Conservation (phyloP, 2,797 vertebrate species). For the Fistularia tabacaria region DNA sequence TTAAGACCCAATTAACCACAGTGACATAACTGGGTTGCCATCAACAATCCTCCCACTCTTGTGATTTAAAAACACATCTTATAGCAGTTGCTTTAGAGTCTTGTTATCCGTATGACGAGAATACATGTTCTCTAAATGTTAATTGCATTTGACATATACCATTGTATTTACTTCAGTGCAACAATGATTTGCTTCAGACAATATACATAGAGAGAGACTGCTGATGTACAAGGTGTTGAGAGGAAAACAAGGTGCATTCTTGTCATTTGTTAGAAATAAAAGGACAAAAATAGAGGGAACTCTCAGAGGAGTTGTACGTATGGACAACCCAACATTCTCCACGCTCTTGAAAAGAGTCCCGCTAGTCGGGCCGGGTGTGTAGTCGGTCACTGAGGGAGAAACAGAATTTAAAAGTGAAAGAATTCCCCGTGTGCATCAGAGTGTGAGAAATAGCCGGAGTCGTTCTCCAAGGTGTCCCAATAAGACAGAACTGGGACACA, state of each 20-base stretch:
- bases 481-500: conserved; percentile 65
- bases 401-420: conserved; percentile 10
- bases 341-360: conserved; percentile 10
- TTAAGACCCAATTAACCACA: conserved; percentile 66
- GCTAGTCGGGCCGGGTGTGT: conserved; percentile 21
- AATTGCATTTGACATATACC: not conserved
- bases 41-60: conserved; percentile 35
- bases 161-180: too few species aligned
- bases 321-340: conserved; percentile 8
- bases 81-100: not conserved
- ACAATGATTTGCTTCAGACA: too few species aligned
- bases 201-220: too few species aligned
- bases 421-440: conserved; percentile 32
- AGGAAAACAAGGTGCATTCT: too few species aligned
- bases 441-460: conserved; percentile 27
- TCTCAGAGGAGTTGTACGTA: conserved; percentile 15
- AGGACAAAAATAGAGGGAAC: conserved; percentile 5
- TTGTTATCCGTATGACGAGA: too few species aligned
- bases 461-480: conserved; percentile 50
- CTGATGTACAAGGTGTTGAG: too few species aligned
- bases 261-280: too few species aligned
- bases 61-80: conserved; percentile 33
- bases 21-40: conserved; percentile 63
- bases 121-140: not conserved
- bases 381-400: conserved; percentile 6